phyloP scores from a whole-genome alignment of 2,113 vertebrate species.

The Podiceps cristatus region DNA sequence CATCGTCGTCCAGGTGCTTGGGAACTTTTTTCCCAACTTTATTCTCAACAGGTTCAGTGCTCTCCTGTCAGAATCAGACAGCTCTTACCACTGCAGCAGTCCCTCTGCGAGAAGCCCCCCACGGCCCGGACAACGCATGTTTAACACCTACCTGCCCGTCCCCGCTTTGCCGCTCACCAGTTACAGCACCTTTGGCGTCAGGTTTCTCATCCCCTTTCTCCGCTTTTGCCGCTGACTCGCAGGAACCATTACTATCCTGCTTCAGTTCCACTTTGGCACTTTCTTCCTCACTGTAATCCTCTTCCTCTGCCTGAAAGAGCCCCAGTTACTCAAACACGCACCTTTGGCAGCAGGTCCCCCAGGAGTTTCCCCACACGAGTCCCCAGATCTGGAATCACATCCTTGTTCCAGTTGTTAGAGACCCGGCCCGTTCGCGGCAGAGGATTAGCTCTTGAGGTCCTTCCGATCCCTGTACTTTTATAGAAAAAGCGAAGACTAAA shows the following conservation, averaged over 20 bases:
- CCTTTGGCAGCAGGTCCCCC: not conserved
- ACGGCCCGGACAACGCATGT: rapidly evolving
- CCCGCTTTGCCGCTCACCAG: constrained; percentile 94
- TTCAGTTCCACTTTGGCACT: constrained; percentile 81
- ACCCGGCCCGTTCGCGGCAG: not conserved
- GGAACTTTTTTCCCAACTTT: constrained; percentile 84
- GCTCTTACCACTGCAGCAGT: constrained; percentile 58
- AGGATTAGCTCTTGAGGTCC: not conserved
- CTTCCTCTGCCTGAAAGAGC: constrained; percentile 81
- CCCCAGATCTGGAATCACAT: rapidly evolving
- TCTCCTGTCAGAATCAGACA: constrained; percentile 83
- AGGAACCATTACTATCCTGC: constrained; percentile 72
- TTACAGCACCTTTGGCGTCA: constrained; percentile 82
- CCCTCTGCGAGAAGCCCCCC: not conserved
- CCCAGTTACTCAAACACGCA: not conserved
- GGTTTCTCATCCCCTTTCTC: constrained; percentile 80
- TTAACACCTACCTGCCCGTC: constrained; percentile 90
- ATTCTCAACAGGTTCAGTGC: constrained; percentile 91
- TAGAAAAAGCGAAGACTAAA: not conserved
- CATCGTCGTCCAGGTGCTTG: constrained; percentile 94
- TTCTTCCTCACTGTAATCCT: constrained; percentile 88
- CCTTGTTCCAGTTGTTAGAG: not conserved
- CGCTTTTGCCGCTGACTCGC: constrained; percentile 71
- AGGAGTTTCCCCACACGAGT: not conserved
- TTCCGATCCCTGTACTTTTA: not conserved